Percentiles rank a stretch among this genome's conserved stretches.
Conservation (phyloP, 2,888 invertebrate species). For the Polyommatus icarus region DNA sequence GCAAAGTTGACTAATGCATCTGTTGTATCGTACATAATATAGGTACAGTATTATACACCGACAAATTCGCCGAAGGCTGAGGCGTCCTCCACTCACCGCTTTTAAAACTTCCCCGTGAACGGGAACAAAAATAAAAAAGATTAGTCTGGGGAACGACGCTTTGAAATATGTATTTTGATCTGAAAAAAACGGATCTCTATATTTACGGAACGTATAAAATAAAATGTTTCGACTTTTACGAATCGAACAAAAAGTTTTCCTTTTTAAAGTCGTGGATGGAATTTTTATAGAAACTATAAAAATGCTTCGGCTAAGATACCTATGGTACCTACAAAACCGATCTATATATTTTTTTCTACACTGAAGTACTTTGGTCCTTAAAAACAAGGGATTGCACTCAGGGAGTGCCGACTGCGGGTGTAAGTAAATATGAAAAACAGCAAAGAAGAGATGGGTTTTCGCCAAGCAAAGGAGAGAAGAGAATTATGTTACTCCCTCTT, state of each 20-base stretch:
- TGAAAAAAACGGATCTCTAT: not conserved
- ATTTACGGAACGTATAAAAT: not conserved
- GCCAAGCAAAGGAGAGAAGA: too few species aligned
- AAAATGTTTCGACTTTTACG: not conserved
- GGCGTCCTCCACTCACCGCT: conserved; percentile 25
- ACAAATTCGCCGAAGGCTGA: conserved; percentile 18
- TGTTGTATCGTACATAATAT: not conserved
- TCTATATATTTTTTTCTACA: too few species aligned
- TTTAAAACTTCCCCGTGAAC: conserved; percentile 27
- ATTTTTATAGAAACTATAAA: not conserved
- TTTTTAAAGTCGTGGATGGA: not conserved
- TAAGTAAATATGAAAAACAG: too few species aligned
- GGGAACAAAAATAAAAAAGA: conserved; percentile 15
- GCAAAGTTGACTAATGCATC: conserved; percentile 22
- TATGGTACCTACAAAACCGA: too few species aligned
- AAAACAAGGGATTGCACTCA: too few species aligned
- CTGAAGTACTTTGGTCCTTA: too few species aligned
- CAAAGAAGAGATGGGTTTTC: too few species aligned
- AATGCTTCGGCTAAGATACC: not conserved
- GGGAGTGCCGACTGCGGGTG: too few species aligned
- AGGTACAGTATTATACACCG: not conserved
- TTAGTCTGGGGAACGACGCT: conserved; percentile 21
- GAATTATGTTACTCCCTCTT: too few species aligned
- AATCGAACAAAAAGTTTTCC: conserved; percentile 5
- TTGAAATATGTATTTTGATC: conserved; percentile 24